Evolutionary conservation across 2,113 vertebrate species (phyloP), one percentile per base, ranked within the genome.

Genomic region (Pterocles orientalis): DNA sequence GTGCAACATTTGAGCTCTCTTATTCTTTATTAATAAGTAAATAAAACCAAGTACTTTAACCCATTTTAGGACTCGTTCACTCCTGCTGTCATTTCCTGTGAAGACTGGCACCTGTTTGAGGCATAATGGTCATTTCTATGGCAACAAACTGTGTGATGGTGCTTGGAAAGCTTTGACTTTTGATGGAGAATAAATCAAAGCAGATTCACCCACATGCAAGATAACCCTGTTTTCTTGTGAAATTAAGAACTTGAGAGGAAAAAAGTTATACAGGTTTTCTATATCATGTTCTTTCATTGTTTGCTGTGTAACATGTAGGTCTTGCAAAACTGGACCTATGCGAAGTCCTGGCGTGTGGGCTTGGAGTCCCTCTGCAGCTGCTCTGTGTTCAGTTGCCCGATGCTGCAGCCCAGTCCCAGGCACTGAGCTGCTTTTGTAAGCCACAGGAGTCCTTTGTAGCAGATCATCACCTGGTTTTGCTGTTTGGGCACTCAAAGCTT

Each of bases 41-140:
- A 76, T 61, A 57, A 79, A 84, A 93, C 64, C 83, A 65, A 84
- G 53, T 47, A 29, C 36, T 92, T 88, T 43, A 82, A 13, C 50
- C 84, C 83, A 41, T 92, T 89, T 85, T 87, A 77, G 86, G 83
- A 84, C 66, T 94, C 83, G 50, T 68, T 88, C 83, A 56, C 69
- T 92, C 88, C 61, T 71, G 51, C 79, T 92, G 36, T 89, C 77
- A 76, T 65, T 88, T 83, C 64, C 64, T 0, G 0, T 71, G 88
- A 92, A 86, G 77, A 41, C 68, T 23, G 1, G 50, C 0, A 1
- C 69, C 53, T 9, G 6, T 78, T 75, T 68, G 73, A 89, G 86
- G 65, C 73, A 61, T 58, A 85, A 79, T 8, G 70, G 91, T 79
- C 69, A 91, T 96, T 94, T 85, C 92, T 95, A 95, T 96, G 91